phyloP scores from a whole-genome alignment of 2,113 vertebrate genomes.

The Neoarius graeffei region DNA sequence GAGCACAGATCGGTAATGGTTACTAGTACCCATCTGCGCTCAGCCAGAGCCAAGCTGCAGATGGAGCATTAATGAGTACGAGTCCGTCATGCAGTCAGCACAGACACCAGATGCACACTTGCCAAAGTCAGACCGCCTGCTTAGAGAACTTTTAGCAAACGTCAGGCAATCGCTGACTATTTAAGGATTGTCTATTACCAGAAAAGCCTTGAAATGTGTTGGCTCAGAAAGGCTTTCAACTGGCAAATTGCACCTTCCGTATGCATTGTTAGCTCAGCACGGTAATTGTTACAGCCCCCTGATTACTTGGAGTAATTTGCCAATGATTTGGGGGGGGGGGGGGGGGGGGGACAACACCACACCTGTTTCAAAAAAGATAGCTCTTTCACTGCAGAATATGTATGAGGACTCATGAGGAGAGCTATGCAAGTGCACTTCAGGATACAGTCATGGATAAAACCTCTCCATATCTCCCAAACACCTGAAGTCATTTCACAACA shows the following conservation, averaged over 20 bases:
- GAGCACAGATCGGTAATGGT: constrained; percentile 51
- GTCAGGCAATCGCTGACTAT: constrained; percentile 58
- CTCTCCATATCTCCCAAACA: constrained; percentile 55
- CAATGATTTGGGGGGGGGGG: constrained; percentile 24
- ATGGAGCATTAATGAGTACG: constrained; percentile 61
- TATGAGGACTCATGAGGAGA: constrained; percentile 60
- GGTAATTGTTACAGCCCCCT: constrained; percentile 65
- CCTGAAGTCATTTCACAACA: constrained; percentile 62
- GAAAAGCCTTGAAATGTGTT: constrained; percentile 52
- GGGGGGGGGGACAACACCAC: neutral
- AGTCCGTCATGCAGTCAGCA: constrained; percentile 51
- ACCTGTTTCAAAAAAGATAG: constrained; percentile 13
- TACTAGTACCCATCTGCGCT: constrained; percentile 61
- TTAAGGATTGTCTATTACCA: constrained; percentile 64
- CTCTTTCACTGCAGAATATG: constrained; percentile 46
- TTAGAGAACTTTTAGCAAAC: constrained; percentile 45
- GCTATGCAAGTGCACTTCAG: constrained; percentile 58
- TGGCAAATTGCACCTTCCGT: constrained; percentile 70
- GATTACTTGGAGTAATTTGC: constrained; percentile 69
- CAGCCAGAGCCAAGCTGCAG: constrained; percentile 62
- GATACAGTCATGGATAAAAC: constrained; percentile 59
- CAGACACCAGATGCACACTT: neutral
- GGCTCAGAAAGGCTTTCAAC: constrained; percentile 63
- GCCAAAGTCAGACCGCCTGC: neutral
- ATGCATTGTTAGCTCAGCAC: constrained; percentile 65